Conservation (phyloP, 1,140 invertebrate species). For the Samia ricini region DNA sequence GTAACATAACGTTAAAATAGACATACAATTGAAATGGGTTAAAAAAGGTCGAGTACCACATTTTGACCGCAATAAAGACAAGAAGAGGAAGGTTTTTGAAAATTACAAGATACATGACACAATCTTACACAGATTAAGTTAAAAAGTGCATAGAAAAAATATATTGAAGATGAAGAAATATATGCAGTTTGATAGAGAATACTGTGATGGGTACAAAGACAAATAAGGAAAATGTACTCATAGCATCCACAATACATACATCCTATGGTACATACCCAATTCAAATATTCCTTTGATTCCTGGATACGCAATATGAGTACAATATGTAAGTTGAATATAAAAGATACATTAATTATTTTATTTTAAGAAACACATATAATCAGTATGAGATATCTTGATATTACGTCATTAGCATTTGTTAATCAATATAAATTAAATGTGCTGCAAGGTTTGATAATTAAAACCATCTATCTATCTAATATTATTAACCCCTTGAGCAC, state of each 20-base stretch:
- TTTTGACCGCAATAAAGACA: background rate
- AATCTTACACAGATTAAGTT: background rate
- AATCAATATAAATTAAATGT: too few species aligned
- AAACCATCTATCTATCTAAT: too few species aligned
- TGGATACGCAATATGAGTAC: slow-evolving; percentile 4
- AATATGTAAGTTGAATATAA: slow-evolving; percentile 9
- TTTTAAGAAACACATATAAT: background rate
- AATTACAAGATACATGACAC: background rate
- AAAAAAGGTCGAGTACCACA: background rate
- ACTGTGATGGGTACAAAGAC: background rate
- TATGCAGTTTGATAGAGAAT: background rate
- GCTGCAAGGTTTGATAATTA: too few species aligned
- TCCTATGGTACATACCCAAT: slow-evolving; percentile 61
- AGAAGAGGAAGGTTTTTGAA: background rate
- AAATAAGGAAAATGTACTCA: background rate
- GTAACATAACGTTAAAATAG: too few species aligned
- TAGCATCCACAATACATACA: background rate
- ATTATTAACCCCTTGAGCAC: too few species aligned
- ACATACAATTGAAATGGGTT: too few species aligned
- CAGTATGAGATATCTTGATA: too few species aligned
- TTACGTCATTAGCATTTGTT: too few species aligned
- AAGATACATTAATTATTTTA: slow-evolving; percentile 4
- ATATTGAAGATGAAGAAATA: background rate
- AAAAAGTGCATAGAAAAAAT: background rate
- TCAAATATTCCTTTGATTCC: slow-evolving; percentile 44